Base-by-base conservation (phyloP, 2,113 vertebrate species). In the Condylura cristata region DNA sequence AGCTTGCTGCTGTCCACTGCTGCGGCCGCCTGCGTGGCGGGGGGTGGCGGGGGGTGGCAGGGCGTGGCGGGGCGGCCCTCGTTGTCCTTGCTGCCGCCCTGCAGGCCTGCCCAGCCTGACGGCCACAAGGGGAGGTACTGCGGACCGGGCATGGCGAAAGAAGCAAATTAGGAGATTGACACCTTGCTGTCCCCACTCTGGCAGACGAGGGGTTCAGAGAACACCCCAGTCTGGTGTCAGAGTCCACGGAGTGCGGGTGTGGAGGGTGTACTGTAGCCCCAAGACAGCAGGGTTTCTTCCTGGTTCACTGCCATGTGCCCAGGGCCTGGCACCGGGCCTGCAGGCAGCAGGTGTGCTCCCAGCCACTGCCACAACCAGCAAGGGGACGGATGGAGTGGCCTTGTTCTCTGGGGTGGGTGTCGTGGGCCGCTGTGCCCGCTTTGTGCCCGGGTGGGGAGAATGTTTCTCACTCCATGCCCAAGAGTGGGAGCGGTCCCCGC, bases 1-100 rank as follows among this genome's bases (percentile, higher is more conserved):
- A 1, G 14, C 24, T 56, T 37, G 34, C 17, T 20, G 34, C 4
- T 1, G 9, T n/a, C 0, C 2, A 30, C 53, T 46, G 13, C 12
- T 4, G 53, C n/a, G 30, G 17, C 76, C 51, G n/a, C 44, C 37
- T 14, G 22, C 0, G 0, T 26, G 61, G 85, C 30, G 46, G 44
- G 53, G 66, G 39, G n/a, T n/a, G n/a, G n/a, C n/a, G n/a, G n/a
- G n/a, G n/a, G n/a, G n/a, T n/a, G n/a, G n/a, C n/a, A n/a, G n/a
- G n/a, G n/a, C n/a, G 17, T 44, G 63, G 61, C 11, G 74, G 12
- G 51, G 18, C 26, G n/a, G 46, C 14, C 48, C 60, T 68, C 26
- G n/a, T 1, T 34, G 8, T 28, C 44, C 4, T 8, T 46, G 39
- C 58, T 24, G 37, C 28, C 37, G 7, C 20, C 53, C 51, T 26